A percentile compares a stretch with the other conserved stretches of the same genome.
These are phyloP conservation scores for Boloria selene DNA, from an alignment of 2,888 invertebrate genomes.

Conservation along the genomic window DNA sequence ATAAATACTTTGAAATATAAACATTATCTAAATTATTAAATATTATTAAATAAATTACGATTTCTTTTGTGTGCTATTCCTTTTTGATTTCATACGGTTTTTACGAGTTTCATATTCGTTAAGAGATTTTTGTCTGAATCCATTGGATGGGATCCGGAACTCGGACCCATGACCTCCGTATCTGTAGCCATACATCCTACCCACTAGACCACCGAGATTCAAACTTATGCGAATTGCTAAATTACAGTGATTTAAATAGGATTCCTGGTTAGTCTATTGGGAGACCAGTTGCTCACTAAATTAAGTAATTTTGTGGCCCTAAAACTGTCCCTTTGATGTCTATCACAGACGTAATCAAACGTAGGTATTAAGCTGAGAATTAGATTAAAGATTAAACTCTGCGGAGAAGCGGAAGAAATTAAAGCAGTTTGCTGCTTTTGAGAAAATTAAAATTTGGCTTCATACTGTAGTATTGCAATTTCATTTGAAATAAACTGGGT, in stretches of 20 bases:
- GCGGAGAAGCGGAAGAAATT: slow-evolving; percentile 11
- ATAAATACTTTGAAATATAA: no score
- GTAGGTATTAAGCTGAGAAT: slow-evolving; percentile 26
- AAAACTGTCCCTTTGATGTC: slow-evolving; percentile 49
- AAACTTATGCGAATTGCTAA: not conserved
- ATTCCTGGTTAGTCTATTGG: slow-evolving; percentile 10
- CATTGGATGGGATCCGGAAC: no score
- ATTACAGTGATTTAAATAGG: slow-evolving; percentile 5
- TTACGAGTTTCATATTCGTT: no score
- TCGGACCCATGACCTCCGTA: no score
- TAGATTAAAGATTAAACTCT: slow-evolving; percentile 16
- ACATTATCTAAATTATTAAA: no score
- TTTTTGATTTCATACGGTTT: no score
- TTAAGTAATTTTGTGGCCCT: slow-evolving; percentile 36
- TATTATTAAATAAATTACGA: no score
- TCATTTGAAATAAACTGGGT: slow-evolving; percentile 4
- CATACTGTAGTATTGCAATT: slow-evolving; percentile 6
- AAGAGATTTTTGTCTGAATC: no score
- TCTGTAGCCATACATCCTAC: no score
- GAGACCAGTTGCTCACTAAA: slow-evolving; percentile 18
- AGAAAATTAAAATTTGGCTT: slow-evolving; percentile 16
- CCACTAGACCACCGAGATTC: not conserved
- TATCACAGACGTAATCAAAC: slow-evolving; percentile 38
- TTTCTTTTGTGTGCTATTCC: no score
- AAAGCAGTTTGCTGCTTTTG: slow-evolving; percentile 15